Base-by-base conservation (phyloP, 2,888 invertebrate genomes). In the Ptilodon capucinus region DNA sequence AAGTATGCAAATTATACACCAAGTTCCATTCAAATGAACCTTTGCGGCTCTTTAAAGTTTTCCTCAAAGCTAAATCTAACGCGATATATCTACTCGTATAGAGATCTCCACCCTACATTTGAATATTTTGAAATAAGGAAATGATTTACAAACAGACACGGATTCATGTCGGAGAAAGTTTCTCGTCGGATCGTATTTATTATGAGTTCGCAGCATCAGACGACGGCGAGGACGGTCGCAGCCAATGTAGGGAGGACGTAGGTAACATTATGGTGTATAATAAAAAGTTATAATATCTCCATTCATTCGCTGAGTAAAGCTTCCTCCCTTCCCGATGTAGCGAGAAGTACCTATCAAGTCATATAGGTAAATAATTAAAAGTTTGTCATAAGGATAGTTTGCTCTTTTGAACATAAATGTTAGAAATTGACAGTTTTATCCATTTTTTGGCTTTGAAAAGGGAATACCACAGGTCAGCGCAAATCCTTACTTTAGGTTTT, bases 1-100 rank as follows among this genome's bases (percentile, higher is more conserved):
- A 91, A 84, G 86, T 87, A 91, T 89, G 90, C 89, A 89, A 91
- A 90, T 91, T 84, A 81, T 80, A 84, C 80, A 79, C 83, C 77
- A 81, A 88, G 82, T 87, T 86, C 78, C 80, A 86, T 86, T 86
- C 83, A 87, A 87, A 89, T 88, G 85, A 88, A 86, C 85, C 85
- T 85, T 84, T 85, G 84, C 77, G 79, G 79, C 80, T 84, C 84
- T 84, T 83, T 84, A 82, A 86, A 87, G 83, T 85, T 87, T 83
- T 73, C 72, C 73, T 80, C 80, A 77, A 80, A 84, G 81, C 76
- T 64, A 78, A 79, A 77, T 79, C 69, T 71, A 61, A 66, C 73
- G 74, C 67, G 74, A 76, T 76, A 77, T 76, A 74, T 66, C 67
- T 64, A 68, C 61, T 64, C 60, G 53, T 62, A 70, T 71, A 70